Evolutionary conservation across 2,113 vertebrate species (phyloP), one percentile per base, ranked within the genome.

Genomic region (Heloderma charlesbogerti): DNA sequence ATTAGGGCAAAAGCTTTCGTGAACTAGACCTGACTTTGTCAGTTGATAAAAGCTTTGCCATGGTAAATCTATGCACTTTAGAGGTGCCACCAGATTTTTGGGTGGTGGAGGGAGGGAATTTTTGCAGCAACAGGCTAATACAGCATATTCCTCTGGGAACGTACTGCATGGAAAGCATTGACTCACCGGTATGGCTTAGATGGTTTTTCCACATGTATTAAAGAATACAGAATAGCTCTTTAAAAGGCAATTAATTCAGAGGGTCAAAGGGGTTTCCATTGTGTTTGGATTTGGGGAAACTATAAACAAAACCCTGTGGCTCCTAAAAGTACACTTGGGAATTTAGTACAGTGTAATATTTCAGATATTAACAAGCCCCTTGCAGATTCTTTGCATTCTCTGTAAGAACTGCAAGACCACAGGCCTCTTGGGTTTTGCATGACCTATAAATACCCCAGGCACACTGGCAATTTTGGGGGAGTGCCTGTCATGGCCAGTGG

Each of bases 241-340:
- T 67, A 91, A 91, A 91, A 66, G 29, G n/a, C 27, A 92, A 69
- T 7, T 2, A 60, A 27, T 77, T 71, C 88, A 4, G 92, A 90
- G 82, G 31, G 86, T 86, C 54, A 87, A 79, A 74, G 85, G 37
- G 31, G 43, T 10, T 51, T 71, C 71, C 27, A 0, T 29, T 22
- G 60, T n/a, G 5, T 89, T 4, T 69, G n/a, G 0, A 87, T 86
- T 57, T 10, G 77, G 72, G 27, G 77, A 43, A 29, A 1, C 40
- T 43, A 12, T 45, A 0, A 85, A 43, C 2, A 51, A 72, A 91
- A 84, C 78, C 40, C 6, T 18, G 31, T 4, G 54, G 54, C 86
- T 87, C 81, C 40, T 90, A 84, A 93, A 72, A 29, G 67, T 25
- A 4, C 3, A 57, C 34, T 25, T 1, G 40, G 81, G 87, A 88